Conservation (phyloP, 2,888 invertebrate species). For the Hartigia nigra region DNA sequence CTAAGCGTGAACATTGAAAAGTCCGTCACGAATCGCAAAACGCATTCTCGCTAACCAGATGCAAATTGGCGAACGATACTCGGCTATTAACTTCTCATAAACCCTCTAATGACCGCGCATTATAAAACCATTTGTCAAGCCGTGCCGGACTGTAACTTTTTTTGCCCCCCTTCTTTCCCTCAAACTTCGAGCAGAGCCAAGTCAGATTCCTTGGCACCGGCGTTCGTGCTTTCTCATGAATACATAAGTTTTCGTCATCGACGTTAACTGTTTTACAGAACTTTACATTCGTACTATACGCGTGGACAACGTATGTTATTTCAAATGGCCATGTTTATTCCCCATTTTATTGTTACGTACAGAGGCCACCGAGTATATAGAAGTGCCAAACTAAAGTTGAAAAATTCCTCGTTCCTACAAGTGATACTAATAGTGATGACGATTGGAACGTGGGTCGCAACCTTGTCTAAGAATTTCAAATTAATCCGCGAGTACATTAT, state of each 20-base stretch:
- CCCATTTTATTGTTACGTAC: not conserved
- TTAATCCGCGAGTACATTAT: not conserved
- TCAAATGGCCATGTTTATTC: not conserved
- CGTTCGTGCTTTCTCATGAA: not conserved
- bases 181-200: not conserved
- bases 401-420: not conserved
- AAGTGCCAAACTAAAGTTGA: not conserved
- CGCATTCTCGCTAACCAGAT: slow-evolving; percentile 3
- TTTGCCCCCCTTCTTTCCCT: not conserved
- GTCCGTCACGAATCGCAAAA: slow-evolving; percentile 1
- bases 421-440: slow-evolving; percentile 5
- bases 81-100: slow-evolving; percentile 7
- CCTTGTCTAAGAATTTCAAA: not conserved
- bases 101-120: not conserved
- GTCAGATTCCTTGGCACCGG: not conserved
- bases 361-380: not conserved
- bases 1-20: not conserved
- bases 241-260: not conserved
- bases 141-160: not conserved
- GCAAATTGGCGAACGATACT: slow-evolving; percentile 11
- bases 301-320: not conserved
- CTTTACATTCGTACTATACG: not conserved
- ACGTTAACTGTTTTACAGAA: not conserved
- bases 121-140: slow-evolving; percentile 6
- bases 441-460: slow-evolving; percentile 6